A percentile compares a stretch with the other conserved stretches of the same genome.
These are phyloP conservation scores for Spilogale gracilis DNA, from an alignment of 2,113 vertebrate species.

Conservation along the genomic window DNA sequence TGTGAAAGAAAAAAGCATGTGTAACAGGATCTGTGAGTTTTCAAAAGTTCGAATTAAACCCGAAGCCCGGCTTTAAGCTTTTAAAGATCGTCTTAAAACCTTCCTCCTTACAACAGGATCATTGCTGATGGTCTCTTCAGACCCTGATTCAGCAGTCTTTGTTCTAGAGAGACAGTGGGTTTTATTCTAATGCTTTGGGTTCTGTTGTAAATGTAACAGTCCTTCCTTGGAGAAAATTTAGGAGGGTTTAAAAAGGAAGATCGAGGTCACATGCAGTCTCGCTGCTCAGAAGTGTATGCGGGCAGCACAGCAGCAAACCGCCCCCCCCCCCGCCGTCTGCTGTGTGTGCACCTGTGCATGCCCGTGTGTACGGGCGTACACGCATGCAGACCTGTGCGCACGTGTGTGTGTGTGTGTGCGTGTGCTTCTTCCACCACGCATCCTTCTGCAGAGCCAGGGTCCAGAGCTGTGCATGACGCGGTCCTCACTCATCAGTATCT, in stretches of 20 bases:
- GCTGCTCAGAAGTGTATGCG: neutral
- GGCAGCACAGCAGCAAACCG: neutral
- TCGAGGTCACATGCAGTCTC: neutral
- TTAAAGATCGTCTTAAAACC: neutral
- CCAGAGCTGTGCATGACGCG: neutral
- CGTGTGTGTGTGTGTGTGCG: neutral
- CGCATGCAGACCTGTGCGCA: neutral
- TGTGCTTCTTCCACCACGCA: neutral
- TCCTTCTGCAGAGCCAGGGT: neutral
- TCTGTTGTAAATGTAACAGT: neutral
- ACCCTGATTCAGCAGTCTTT: neutral
- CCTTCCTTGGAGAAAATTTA: neutral
- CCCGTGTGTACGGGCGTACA: no score
- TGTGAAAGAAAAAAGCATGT: neutral
- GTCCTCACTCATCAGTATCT: neutral
- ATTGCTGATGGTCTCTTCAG: neutral
- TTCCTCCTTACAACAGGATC: neutral
- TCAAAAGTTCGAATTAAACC: neutral
- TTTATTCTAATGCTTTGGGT: neutral
- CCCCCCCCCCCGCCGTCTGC: no score
- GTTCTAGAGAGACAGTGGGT: neutral
- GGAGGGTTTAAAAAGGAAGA: neutral
- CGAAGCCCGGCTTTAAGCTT: neutral
- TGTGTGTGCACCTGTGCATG: no score
- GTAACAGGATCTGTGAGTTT: neutral